Evolutionary conservation across 2,888 invertebrate genomes (phyloP).

Genomic region (Lasioglossum pauxillum): DNA sequence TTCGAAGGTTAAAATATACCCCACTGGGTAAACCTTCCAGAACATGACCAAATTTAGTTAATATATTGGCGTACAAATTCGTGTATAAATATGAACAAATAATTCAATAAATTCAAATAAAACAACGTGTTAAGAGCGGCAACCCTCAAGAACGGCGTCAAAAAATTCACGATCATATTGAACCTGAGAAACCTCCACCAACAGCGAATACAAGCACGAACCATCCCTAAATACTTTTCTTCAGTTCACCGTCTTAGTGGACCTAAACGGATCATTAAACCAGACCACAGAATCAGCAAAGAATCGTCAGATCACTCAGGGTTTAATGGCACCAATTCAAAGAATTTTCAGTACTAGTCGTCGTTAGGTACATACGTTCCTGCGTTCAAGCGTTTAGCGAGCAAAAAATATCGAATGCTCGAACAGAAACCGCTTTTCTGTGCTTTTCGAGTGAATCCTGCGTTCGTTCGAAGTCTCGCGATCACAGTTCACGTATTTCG

Average conservation of each 20-base stretch:
- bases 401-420: not conserved
- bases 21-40: too few relatives aligned
- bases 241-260: not conserved
- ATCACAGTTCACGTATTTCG: slow-evolving; percentile 16
- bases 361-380: not conserved
- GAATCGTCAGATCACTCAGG: not conserved
- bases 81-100: too few relatives aligned
- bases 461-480: slow-evolving; percentile 30
- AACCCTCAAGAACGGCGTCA: not conserved
- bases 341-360: slow-evolving; percentile 43
- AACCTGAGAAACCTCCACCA: not conserved
- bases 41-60: too few relatives aligned
- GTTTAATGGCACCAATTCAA: not conserved
- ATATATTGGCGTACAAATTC: too few relatives aligned
- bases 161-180: not conserved
- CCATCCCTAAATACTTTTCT: not conserved
- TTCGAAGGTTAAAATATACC: too few relatives aligned
- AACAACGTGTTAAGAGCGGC: too few relatives aligned
- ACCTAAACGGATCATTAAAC: not conserved
- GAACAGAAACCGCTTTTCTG: not conserved
- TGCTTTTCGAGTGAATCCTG: not conserved
- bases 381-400: slow-evolving; percentile 23
- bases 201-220: not conserved
- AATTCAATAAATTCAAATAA: too few relatives aligned
- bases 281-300: not conserved